phyloP scores from a whole-genome alignment of 2,888 invertebrate genomes.

The Psylliodes chrysocephalus region DNA sequence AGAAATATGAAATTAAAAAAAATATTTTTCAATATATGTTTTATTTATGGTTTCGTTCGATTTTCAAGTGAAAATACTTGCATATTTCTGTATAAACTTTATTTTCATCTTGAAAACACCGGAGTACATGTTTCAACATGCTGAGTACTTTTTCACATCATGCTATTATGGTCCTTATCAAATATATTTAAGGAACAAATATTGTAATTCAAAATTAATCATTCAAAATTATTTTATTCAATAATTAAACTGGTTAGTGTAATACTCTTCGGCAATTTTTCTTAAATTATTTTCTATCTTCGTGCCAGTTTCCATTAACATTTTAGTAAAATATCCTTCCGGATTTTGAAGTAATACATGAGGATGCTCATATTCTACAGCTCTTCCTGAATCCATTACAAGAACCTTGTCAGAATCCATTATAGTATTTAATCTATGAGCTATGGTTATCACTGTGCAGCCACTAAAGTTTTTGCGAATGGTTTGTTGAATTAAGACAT shows the following conservation, averaged over 20 bases:
- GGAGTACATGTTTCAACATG: too few relatives aligned
- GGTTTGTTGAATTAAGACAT: conserved; percentile 78
- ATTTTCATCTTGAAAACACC: too few relatives aligned
- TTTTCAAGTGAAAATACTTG: too few relatives aligned
- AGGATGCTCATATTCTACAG: conserved; percentile 68
- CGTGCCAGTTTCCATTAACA: conserved; percentile 59
- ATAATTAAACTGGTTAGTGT: neutral
- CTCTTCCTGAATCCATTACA: conserved; percentile 68
- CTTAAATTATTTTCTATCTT: conserved; percentile 49
- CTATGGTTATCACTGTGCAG: conserved; percentile 85
- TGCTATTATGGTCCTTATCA: too few relatives aligned
- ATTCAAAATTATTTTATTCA: too few relatives aligned
- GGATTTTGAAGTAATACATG: conserved; percentile 58
- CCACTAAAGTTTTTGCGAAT: conserved; percentile 77
- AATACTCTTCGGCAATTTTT: conserved; percentile 46
- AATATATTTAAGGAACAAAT: too few relatives aligned
- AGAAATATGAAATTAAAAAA: too few relatives aligned
- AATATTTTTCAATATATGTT: too few relatives aligned
- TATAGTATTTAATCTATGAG: conserved; percentile 84
- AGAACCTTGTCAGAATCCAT: conserved; percentile 84
- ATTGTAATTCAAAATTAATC: too few relatives aligned
- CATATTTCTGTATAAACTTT: too few relatives aligned
- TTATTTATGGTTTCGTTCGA: too few relatives aligned
- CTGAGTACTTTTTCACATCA: too few relatives aligned
- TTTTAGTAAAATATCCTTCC: conserved; percentile 55